phyloP scores from a whole-genome alignment of 1,140 invertebrate species.

The Ylistrum balloti region DNA sequence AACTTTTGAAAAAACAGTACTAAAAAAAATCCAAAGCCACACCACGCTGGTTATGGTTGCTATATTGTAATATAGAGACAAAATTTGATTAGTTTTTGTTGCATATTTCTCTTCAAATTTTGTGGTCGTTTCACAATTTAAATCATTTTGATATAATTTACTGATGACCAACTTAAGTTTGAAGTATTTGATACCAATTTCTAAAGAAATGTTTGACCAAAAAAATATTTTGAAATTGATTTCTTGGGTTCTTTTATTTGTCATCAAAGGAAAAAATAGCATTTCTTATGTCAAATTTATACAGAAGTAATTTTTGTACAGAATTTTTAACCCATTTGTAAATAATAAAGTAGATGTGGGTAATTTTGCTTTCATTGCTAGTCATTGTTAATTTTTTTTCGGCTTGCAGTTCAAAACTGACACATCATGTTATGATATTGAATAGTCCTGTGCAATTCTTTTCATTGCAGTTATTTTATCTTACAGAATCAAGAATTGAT shows the following conservation, averaged over 20 bases:
- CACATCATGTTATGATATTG: not conserved
- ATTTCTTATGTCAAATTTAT: not conserved
- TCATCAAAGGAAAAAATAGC: not conserved
- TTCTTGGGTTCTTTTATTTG: not conserved
- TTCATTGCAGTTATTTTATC: no score
- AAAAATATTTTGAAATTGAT: not conserved
- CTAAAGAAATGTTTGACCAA: not conserved
- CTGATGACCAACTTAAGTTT: not conserved
- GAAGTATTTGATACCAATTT: not conserved
- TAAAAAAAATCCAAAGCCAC: not conserved
- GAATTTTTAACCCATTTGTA: not conserved
- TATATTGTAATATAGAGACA: not conserved
- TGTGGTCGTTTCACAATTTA: not conserved
- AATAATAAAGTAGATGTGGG: not conserved
- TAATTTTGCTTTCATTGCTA: not conserved
- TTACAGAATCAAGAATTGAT: no score
- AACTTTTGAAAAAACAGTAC: not conserved
- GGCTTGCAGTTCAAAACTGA: not conserved
- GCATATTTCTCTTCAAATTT: not conserved
- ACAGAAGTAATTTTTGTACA: constrained; percentile 8
- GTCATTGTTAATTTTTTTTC: not conserved
- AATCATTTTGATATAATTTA: constrained; percentile 23
- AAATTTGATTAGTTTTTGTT: not conserved
- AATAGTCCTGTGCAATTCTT: not conserved
- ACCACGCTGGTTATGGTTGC: not conserved